Evolutionary conservation across 2,888 invertebrate species (phyloP).

Genomic region (Opisthograptis luteolata): DNA sequence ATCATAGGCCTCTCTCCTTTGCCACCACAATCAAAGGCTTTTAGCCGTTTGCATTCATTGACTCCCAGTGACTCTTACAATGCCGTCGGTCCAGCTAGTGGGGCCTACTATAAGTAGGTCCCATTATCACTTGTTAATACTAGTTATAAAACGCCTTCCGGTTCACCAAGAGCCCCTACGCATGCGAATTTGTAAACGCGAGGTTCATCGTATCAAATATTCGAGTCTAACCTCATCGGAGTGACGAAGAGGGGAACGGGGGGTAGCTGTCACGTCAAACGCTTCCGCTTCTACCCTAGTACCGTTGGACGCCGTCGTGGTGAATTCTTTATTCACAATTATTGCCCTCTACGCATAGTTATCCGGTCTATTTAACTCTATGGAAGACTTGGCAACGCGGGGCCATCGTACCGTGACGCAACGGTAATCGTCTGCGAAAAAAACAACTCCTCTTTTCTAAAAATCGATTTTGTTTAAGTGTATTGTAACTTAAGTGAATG

Average conservation of each 20-base stretch:
- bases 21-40: too few species aligned
- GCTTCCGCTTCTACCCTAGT: conserved; percentile 45
- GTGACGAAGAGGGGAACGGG: conserved; percentile 18
- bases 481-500: conserved; percentile 10
- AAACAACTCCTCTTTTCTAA: conserved; percentile 26
- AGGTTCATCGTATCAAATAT: conserved; percentile 49
- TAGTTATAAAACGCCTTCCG: too few species aligned
- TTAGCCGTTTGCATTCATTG: too few species aligned
- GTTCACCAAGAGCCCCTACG: too few species aligned
- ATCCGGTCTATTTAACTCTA: conserved; percentile 66
- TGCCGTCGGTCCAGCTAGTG: too few species aligned
- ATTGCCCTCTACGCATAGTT: conserved; percentile 60
- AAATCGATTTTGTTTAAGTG: conserved; percentile 21
- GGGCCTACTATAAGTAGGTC: too few species aligned
- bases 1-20: too few species aligned
- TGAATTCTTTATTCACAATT: conserved; percentile 79
- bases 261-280: conserved; percentile 34
- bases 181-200: conserved; percentile 20
- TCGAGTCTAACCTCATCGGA: conserved; percentile 43
- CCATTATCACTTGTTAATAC: too few species aligned
- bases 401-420: conserved; percentile 38
- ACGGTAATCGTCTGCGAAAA: conserved; percentile 39
- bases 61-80: too few species aligned
- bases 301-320: conserved; percentile 49
- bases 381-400: conserved; percentile 38